Base-by-base conservation (phyloP, 2,113 vertebrate genomes). In the Sinocyclocheilus anophthalmus region DNA sequence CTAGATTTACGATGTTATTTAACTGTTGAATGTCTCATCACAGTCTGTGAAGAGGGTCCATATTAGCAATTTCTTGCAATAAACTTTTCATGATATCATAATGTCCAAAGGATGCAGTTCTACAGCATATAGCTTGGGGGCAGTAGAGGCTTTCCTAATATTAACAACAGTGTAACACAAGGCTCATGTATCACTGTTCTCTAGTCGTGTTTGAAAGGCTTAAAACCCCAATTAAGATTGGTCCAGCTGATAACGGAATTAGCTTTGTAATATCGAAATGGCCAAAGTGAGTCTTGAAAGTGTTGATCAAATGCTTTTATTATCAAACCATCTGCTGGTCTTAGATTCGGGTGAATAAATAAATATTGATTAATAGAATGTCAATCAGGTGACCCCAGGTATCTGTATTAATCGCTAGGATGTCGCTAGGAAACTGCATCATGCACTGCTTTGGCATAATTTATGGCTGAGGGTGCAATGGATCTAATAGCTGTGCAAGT, bases 181-280 rank as follows among this genome's bases (percentile, higher is more conserved):
- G 39, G 45, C 65, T 39, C 39, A 70, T 48, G 39, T 83, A 73
- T 76, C 80, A 39, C 53, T 88, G 90, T 88, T 91, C 89, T 81
- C 67, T 18, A 90, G 88, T 72, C 30, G 55, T 79, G 61, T 90
- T 80, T 88, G 84, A 88, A 84, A 86, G 73, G 80, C 81, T 88
- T 88, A 77, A 87, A 90, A 76, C 87, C 61, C 88, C 92, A 94
- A 95, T 94, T 92, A 93, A 92, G 93, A 95, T 94, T 87, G 86
- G 92, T 93, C 89, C 84, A 50, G 53, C 48, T 91, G 93, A 94
- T 95, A 94, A 91, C 72, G 84, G 87, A 91, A 94, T 93, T 93
- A 93, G 92, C 93, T 91, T 90, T 91, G 90, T 88, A 91, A 91
- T 87, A 79, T 85, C 82, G 88, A 86, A 88, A 90, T 82, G 90